Percentiles rank a stretch among this genome's conserved stretches.
Evolutionary conservation across 1,140 invertebrate species (phyloP).

Genomic region (Lineus longissimus): DNA sequence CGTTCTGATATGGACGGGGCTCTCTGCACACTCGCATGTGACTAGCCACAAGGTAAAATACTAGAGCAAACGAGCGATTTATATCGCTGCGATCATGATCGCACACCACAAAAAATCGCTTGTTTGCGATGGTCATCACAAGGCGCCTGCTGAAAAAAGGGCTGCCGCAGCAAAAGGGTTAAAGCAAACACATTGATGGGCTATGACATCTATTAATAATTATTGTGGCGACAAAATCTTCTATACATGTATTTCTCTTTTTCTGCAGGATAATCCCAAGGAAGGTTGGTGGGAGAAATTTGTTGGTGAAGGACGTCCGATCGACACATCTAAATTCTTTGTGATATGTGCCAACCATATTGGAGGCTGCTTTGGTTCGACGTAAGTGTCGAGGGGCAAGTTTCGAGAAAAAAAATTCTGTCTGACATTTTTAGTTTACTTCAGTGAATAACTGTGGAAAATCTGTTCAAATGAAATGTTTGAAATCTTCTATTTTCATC

Average conservation of each 20-base stretch:
- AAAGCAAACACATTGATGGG: no score
- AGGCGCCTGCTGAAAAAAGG: no score
- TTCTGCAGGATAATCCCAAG: conserved; percentile 33
- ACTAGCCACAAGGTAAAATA: conserved; percentile 43
- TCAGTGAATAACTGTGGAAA: neutral
- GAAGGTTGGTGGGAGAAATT: conserved; percentile 56
- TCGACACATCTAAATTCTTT: conserved; percentile 54
- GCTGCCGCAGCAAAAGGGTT: no score
- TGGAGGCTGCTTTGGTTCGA: conserved; percentile 52
- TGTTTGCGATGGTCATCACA: no score
- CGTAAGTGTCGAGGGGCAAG: no score
- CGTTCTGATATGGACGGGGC: conserved; percentile 48
- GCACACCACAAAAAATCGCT: no score
- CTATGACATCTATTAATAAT: no score
- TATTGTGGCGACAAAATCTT: no score
- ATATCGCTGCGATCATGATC: no score
- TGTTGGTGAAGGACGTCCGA: conserved; percentile 50
- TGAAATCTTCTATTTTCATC: conserved; percentile 4
- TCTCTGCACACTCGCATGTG: conserved; percentile 53
- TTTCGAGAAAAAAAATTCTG: neutral
- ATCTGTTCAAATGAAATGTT: neutral
- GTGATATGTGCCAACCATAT: conserved; percentile 54
- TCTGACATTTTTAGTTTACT: neutral
- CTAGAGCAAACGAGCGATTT: no score
- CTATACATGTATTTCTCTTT: no score